Evolutionary conservation across 1,140 invertebrate species (phyloP), one percentile per base, ranked within the genome.

Genomic region (Bilobella aurantiaca): DNA sequence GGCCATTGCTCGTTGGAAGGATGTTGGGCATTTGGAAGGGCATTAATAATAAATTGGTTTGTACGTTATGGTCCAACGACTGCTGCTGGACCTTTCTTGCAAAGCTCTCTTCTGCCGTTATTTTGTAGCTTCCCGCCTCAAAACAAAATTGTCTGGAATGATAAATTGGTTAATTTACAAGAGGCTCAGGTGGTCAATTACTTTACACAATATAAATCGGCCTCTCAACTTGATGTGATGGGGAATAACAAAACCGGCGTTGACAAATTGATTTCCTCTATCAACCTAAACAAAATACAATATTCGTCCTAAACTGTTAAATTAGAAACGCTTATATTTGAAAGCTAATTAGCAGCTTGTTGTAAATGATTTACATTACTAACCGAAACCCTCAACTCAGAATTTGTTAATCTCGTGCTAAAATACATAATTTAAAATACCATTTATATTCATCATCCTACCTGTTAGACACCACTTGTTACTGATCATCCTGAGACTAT

Each of bases 121-220:
- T 8, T 30, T 28, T 8, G 16, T 21, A 16, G 25, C 25, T 58
- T 25, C 29, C 57, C 29, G 25, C 57, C 57, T 58, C 57, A 61
- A 53, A 12, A 53, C 49, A 53, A 68, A 69, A 68, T 69, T 65
- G 68, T 68, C 68, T 67, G 56, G 68, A 73, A 73, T 73, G 71
- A 73, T 73, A 73, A 73, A 73, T 73, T 70, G 62, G 64, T 69
- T 73, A 70, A 73, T 73, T 73, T 70, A 70, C 66, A 68, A 64
- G 49, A 53, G 71, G 71, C 71, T 73, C 71, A 73, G 71, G 71
- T 73, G 71, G 68, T 73, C 71, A 70, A 73, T 73, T 73, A 68
- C 68, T 64, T 69, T 65, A 67, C 59, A 62, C 59, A 62, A 62
- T 73, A 73, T 73, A 73, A 73, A 73, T 73, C 71, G 71, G 65